phyloP scores from a whole-genome alignment of 2,797 vertebrate species.

The Halcyon leucocephala region DNA sequence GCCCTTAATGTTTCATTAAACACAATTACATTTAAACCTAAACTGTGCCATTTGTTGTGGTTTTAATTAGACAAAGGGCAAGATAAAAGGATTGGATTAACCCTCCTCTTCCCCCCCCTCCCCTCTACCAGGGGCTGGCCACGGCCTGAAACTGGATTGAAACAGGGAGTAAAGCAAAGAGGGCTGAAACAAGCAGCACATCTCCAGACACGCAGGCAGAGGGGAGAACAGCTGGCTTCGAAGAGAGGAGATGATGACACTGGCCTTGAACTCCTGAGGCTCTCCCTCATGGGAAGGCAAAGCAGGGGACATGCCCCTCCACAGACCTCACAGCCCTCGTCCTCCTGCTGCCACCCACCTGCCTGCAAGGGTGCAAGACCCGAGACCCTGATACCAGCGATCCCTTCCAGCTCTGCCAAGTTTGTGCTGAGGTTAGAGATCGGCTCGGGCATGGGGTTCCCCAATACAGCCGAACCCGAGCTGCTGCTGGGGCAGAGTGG shows the following conservation, averaged over 20 bases:
- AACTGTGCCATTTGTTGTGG: constrained; percentile 78
- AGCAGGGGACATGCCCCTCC: neutral
- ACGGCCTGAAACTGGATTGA: neutral
- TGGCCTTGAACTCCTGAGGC: neutral
- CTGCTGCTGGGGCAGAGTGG: neutral
- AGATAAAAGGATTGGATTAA: constrained; percentile 71
- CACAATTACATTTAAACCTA: constrained; percentile 79
- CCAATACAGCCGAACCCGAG: rapidly evolving
- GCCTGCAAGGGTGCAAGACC: neutral
- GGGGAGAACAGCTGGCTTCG: neutral
- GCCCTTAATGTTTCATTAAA: constrained; percentile 80
- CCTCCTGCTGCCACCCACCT: neutral
- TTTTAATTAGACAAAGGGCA: constrained; percentile 76
- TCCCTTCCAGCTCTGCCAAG: neutral
- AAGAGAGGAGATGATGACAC: neutral
- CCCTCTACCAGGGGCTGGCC: neutral
- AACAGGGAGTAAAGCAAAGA: neutral
- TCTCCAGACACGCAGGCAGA: rapidly evolving
- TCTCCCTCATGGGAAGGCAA: neutral
- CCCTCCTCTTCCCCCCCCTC: constrained; percentile 43
- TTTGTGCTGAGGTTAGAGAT: neutral
- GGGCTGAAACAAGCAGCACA: neutral
- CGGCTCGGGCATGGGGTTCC: neutral
- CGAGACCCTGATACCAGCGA: rapidly evolving
- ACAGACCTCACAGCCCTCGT: neutral